phyloP scores from a whole-genome alignment of 64 coral and sea anemone genomes.

The Porites lutea region DNA sequence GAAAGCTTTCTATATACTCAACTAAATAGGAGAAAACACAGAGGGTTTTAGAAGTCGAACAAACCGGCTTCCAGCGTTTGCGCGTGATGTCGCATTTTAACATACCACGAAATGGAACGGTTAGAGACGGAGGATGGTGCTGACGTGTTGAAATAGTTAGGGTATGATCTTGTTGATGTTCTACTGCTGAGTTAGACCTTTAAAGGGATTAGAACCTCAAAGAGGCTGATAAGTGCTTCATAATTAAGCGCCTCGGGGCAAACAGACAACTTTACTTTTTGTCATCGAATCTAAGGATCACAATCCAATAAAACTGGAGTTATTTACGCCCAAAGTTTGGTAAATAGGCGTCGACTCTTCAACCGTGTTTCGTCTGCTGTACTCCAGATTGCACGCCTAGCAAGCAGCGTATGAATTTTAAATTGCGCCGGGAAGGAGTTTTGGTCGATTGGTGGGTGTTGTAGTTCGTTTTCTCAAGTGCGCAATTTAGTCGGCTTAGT shows the following conservation, averaged over 20 bases:
- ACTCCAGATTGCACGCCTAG: neutral
- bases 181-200: neutral
- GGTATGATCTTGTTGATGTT: neutral
- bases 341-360: neutral
- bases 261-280: conserved; percentile 29
- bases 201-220: neutral
- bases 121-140: neutral
- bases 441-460: neutral
- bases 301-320: conserved; percentile 22
- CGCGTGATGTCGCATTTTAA: neutral
- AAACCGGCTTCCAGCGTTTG: neutral
- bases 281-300: conserved; percentile 39
- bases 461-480: neutral
- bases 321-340: conserved; percentile 2
- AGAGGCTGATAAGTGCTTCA: conserved; percentile 14
- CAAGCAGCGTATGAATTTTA: neutral
- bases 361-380: neutral
- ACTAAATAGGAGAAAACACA: conserved; percentile 1
- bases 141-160: neutral
- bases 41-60: neutral
- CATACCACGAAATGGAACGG: neutral
- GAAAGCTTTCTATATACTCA: conserved; percentile 22
- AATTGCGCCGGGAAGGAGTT: neutral
- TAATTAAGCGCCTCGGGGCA: conserved; percentile 45
- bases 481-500: neutral